Conservation (phyloP, 2,888 invertebrate genomes). For the Steromphala cineraria region DNA sequence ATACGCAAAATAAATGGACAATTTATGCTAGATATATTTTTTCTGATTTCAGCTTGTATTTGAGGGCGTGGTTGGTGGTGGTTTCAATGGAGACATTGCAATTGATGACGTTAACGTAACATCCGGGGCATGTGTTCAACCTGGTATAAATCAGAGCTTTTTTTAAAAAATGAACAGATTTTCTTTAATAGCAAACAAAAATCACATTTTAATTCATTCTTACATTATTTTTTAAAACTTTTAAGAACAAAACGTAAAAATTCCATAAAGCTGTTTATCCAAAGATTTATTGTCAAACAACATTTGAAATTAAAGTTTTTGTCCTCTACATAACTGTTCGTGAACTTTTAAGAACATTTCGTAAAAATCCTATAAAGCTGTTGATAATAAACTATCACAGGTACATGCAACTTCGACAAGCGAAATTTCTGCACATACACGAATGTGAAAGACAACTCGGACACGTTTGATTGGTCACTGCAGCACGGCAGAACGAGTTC, state of each 20-base stretch:
- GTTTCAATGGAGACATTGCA: conserved; percentile 66
- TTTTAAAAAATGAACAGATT: neutral
- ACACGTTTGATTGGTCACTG: conserved; percentile 69
- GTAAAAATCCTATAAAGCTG: no score
- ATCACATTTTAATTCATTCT: neutral
- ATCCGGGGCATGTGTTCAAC: conserved; percentile 50
- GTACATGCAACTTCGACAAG: conserved; percentile 61
- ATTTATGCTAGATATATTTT: no score
- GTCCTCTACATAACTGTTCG: no score
- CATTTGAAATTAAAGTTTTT: no score
- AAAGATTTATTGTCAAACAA: no score
- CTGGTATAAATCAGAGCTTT: conserved; percentile 36
- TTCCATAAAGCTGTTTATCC: no score
- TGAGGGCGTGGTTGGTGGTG: conserved; percentile 63
- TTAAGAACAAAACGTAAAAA: no score
- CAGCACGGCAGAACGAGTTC: conserved; percentile 45
- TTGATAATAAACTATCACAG: conserved; percentile 30
- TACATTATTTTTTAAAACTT: neutral
- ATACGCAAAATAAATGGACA: no score
- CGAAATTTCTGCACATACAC: conserved; percentile 58
- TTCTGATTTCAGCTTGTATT: conserved; percentile 60
- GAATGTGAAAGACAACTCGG: conserved; percentile 42
- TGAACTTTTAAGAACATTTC: no score
- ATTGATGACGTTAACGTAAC: conserved; percentile 66
- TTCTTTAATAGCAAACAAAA: neutral